Evolutionary conservation across 2,113 vertebrate species (phyloP), one percentile per base, ranked within the genome.

Genomic region (Thymallus thymallus): DNA sequence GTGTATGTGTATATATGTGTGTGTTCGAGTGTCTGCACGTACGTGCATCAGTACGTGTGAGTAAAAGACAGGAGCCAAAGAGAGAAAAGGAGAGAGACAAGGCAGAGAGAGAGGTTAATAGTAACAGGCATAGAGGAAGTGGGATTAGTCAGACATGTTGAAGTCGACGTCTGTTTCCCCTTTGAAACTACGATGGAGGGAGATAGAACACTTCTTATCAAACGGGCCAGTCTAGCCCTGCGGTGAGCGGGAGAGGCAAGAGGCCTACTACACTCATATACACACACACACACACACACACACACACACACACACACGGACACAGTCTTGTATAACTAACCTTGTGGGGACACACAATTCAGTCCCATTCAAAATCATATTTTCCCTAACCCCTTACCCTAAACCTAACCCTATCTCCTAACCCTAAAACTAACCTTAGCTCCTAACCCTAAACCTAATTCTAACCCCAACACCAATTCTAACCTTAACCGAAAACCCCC

Each of bases 201-300:
- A 30, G 24, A 56, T 16, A 69, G 22, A 46, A 46, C n/a, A 48
- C 22, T 5, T 45, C 46, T 69, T 51, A 66, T 68, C 35, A 68
- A 10, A n/a, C 35, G 5, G 56, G 20, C 56, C 56, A 60, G 56
- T 60, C n/a, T 20, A 60, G 56, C n/a, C 56, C 20, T 60, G 56
- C 16, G 56, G 56, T 66, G 64, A 51, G 29, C 29, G 20, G 30
- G 20, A 60, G 20, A 60, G 9, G 35, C 35, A 41, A 41, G 35
- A 41, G 20, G 56, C 56, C 41, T 35, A 68, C n/a, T 4, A 65
- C 63, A 65, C 63, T 29, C 62, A 4, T 26, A 65, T 23, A 23
- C 23, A 65, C 64, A n/a, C 64, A 20, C 16, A 67, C 51, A 60
- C 65, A 75, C 51, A 58, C 51, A 74, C 72, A 51, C 55, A 64